These are phyloP conservation scores for Coregonus suidteri DNA, from an alignment of 2,797 vertebrate species.

Conservation along the genomic window DNA sequence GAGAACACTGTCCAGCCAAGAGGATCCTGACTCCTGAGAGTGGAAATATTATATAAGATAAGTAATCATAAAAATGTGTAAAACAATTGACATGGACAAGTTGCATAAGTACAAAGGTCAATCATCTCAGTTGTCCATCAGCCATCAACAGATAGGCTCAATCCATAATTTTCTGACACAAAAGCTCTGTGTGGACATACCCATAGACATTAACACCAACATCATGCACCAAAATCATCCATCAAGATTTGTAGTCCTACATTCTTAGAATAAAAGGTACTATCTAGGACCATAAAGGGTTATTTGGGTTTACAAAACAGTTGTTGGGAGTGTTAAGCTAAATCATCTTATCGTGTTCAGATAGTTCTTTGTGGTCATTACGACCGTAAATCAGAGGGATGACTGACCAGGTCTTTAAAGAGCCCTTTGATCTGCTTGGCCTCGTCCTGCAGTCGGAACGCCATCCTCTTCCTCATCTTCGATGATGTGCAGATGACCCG, in stretches of 20 bases:
- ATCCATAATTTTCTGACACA: too few relatives aligned
- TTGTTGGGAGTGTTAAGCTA: neutral
- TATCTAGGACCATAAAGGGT: neutral
- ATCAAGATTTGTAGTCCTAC: neutral
- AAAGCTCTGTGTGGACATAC: too few relatives aligned
- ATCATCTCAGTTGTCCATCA: too few relatives aligned
- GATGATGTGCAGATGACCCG: constrained; percentile 85
- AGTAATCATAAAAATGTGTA: neutral
- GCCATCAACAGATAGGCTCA: neutral
- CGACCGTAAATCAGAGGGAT: neutral
- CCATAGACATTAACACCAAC: neutral
- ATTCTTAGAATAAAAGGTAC: too few relatives aligned
- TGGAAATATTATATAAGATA: constrained; percentile 1
- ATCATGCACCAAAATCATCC: neutral
- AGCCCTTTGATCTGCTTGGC: constrained; percentile 87
- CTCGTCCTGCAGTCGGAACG: constrained; percentile 85
- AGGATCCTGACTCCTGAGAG: constrained; percentile 81
- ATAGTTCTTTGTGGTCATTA: neutral
- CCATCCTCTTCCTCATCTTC: constrained; percentile 87
- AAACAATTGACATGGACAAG: neutral
- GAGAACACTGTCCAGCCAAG: constrained; percentile 86
- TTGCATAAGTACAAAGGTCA: too few relatives aligned
- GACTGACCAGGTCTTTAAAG: constrained; percentile 87
- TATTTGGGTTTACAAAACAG: neutral
- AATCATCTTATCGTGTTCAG: neutral